phyloP scores from a whole-genome alignment of 2,113 vertebrate genomes.

The Scortum barcoo region DNA sequence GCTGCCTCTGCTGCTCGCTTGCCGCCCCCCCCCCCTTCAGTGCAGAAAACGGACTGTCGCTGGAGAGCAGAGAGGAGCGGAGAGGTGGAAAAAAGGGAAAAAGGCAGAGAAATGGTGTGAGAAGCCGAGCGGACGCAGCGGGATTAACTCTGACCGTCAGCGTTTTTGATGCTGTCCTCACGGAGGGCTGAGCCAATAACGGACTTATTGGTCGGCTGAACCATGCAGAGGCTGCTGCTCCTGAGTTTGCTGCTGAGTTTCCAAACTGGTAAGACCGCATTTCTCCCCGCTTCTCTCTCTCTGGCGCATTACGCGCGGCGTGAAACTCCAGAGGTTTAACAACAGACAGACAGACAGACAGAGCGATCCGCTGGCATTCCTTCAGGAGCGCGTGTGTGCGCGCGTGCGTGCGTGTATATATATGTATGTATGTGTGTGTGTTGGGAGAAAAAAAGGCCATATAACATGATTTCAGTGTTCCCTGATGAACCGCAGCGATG shows the following conservation, averaged over 20 bases:
- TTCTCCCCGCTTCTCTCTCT: too few species aligned
- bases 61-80: constrained; percentile 53
- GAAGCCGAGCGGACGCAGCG: constrained; percentile 34
- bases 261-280: constrained; percentile 77
- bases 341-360: background rate
- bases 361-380: background rate
- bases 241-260: constrained; percentile 83
- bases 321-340: background rate
- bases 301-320: background rate
- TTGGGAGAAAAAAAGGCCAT: background rate
- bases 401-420: constrained; percentile 14
- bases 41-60: constrained; percentile 64
- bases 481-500: constrained; percentile 59
- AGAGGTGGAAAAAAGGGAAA: constrained; percentile 34
- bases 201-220: constrained; percentile 84
- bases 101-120: constrained; percentile 66
- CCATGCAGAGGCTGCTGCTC: constrained; percentile 86
- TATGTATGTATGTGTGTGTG: constrained; percentile 15
- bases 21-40: fast-evolving
- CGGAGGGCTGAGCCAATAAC: constrained; percentile 82
- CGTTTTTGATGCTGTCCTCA: constrained; percentile 85
- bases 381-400: constrained; percentile 8
- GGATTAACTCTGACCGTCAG: too few species aligned
- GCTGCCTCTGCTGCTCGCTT: fast-evolving
- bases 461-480: constrained; percentile 47